Evolutionary conservation across 2,888 invertebrate genomes (phyloP).

Genomic region (Cephalotes varians): DNA sequence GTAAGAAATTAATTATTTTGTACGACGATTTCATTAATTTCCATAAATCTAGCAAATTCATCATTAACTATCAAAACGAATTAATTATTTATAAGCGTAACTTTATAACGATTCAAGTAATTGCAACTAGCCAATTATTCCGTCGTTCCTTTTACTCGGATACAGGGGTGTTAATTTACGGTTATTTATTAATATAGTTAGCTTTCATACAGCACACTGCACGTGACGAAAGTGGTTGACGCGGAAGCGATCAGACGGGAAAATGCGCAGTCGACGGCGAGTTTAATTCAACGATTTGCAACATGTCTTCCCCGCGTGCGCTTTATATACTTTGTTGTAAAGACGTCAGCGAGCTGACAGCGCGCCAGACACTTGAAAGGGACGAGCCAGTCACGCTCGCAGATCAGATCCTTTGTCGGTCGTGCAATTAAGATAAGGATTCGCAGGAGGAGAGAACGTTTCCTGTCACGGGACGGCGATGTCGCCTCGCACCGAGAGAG

Average conservation of each 20-base stretch:
- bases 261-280: slow-evolving; percentile 48
- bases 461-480: slow-evolving; percentile 37
- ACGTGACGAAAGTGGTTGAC: slow-evolving; percentile 47
- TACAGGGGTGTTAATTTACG: background rate
- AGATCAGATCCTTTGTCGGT: slow-evolving; percentile 70
- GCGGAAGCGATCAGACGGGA: slow-evolving; percentile 60
- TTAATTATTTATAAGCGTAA: background rate
- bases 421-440: slow-evolving; percentile 64
- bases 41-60: background rate
- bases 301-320: slow-evolving; percentile 51
- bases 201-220: background rate
- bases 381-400: slow-evolving; percentile 75
- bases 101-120: background rate
- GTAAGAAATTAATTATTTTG: background rate
- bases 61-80: background rate
- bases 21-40: background rate
- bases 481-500: slow-evolving; percentile 28
- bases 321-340: slow-evolving; percentile 61
- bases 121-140: background rate
- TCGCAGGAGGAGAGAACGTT: slow-evolving; percentile 53
- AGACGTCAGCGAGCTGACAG: slow-evolving; percentile 66
- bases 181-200: slow-evolving; percentile 36
- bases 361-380: slow-evolving; percentile 76
- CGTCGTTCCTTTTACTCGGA: background rate
- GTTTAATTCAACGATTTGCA: slow-evolving; percentile 66